These are phyloP conservation scores for Coptodon rendalli DNA, from an alignment of 2,113 vertebrate species.

Conservation along the genomic window DNA sequence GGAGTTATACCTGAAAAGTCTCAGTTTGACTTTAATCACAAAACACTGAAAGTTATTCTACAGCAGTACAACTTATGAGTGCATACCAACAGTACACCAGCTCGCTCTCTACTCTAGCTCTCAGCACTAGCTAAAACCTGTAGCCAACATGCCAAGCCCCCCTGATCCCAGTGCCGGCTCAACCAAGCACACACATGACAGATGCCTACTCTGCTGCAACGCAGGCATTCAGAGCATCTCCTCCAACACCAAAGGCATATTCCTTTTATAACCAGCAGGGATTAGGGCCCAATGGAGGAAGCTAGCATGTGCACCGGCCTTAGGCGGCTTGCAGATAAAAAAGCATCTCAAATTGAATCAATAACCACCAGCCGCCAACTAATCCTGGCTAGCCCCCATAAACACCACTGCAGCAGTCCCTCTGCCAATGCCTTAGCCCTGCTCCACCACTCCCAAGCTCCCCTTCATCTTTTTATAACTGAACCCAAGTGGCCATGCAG, in stretches of 20 bases:
- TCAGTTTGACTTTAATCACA: background rate
- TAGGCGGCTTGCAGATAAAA: conserved; percentile 61
- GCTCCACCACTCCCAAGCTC: conserved; percentile 11
- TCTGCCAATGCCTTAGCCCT: conserved; percentile 32
- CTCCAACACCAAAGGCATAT: conserved; percentile 62
- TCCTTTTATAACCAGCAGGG: conserved; percentile 63
- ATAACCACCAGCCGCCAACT: conserved; percentile 62
- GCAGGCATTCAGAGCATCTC: conserved; percentile 61
- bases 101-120: conserved; percentile 40
- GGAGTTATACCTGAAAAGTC: background rate
- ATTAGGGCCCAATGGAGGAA: conserved; percentile 59
- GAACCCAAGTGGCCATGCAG: conserved; percentile 39
- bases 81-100: conserved; percentile 30
- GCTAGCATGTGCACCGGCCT: conserved; percentile 53
- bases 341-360: conserved; percentile 71
- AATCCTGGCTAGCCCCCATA: conserved; percentile 61
- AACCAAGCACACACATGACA: conserved; percentile 60
- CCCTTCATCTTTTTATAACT: conserved; percentile 71
- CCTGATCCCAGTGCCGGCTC: conserved; percentile 54
- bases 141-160: conserved; percentile 49
- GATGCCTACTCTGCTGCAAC: conserved; percentile 61
- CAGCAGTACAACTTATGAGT: conserved; percentile 10
- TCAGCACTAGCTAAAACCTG: conserved; percentile 56
- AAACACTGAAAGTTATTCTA: background rate
- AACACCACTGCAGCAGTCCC: conserved; percentile 38